Percentiles rank a stretch among this genome's conserved stretches.
Evolutionary conservation across 2,113 vertebrate genomes (phyloP).

Genomic region (Alaudala cheleensis): DNA sequence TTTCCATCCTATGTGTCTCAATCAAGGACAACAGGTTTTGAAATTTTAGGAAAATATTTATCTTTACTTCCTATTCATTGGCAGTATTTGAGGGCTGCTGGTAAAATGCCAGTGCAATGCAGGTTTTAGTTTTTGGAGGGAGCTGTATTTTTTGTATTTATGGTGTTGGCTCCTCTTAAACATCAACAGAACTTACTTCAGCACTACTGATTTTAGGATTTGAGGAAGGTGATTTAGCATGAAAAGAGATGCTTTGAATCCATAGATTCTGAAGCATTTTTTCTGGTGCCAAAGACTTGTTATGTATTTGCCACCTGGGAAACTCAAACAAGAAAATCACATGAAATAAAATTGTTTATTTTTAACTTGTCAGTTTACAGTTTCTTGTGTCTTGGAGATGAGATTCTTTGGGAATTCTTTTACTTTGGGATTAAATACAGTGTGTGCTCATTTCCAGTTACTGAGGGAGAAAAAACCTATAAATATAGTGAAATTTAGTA

Average conservation of each 20-base stretch:
- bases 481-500: neutral
- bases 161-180: neutral
- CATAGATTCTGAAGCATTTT: neutral
- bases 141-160: neutral
- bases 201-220: neutral
- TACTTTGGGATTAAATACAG: neutral
- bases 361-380: neutral
- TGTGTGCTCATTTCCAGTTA: neutral
- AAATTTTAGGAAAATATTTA: slow-evolving; percentile 30
- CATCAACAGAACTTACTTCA: neutral
- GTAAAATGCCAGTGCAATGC: neutral
- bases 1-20: neutral
- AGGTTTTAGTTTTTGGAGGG: neutral
- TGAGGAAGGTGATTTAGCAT: neutral
- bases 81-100: neutral
- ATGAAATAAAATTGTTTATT: neutral
- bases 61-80: neutral
- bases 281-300: neutral
- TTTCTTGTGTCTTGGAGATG: neutral
- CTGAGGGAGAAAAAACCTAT: neutral
- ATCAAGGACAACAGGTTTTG: slow-evolving; percentile 29
- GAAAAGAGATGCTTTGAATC: neutral
- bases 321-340: neutral
- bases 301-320: neutral
- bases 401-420: neutral